These are phyloP conservation scores for Chorisops tibialis DNA, from an alignment of 2,888 invertebrate species.

Conservation along the genomic window DNA sequence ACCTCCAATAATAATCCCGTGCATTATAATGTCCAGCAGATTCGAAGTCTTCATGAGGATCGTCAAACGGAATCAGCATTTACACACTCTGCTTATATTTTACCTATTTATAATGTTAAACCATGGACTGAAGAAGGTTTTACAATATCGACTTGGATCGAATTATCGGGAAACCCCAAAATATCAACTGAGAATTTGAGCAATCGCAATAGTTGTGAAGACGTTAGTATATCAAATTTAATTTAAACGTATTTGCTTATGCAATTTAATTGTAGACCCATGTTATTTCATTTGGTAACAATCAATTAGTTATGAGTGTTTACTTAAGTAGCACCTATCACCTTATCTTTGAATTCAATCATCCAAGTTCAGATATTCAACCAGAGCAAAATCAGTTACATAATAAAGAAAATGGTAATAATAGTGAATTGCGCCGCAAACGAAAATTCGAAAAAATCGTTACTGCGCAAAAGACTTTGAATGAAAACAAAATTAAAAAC, in stretches of 20 bases:
- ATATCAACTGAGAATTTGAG: background rate
- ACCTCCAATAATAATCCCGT: too few species aligned
- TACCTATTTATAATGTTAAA: conserved; percentile 45
- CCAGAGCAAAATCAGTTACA: background rate
- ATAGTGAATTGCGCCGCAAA: conserved; percentile 17
- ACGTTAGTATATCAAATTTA: conserved; percentile 6
- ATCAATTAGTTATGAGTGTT: conserved; percentile 47
- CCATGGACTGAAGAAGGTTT: conserved; percentile 46
- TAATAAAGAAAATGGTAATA: background rate
- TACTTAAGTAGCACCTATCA: conserved; percentile 46
- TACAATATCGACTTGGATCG: conserved; percentile 48
- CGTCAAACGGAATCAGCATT: conserved; percentile 45
- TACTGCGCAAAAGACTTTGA: background rate
- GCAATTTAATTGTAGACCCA: conserved; percentile 44
- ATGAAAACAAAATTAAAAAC: too few species aligned
- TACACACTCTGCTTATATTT: conserved; percentile 46
- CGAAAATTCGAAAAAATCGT: conserved; percentile 12
- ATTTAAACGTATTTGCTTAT: too few species aligned
- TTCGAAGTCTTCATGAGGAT: conserved; percentile 45
- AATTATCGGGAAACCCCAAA: conserved; percentile 37
- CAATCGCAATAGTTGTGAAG: conserved; percentile 9
- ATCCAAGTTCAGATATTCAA: conserved; percentile 43
- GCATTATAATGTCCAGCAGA: conserved; percentile 46
- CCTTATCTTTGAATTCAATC: conserved; percentile 45
- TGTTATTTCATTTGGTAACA: conserved; percentile 49